Percentiles rank a stretch among this genome's conserved stretches.
phyloP scores from a whole-genome alignment of 2,113 vertebrate genomes.

The Festucalex cinctus region DNA sequence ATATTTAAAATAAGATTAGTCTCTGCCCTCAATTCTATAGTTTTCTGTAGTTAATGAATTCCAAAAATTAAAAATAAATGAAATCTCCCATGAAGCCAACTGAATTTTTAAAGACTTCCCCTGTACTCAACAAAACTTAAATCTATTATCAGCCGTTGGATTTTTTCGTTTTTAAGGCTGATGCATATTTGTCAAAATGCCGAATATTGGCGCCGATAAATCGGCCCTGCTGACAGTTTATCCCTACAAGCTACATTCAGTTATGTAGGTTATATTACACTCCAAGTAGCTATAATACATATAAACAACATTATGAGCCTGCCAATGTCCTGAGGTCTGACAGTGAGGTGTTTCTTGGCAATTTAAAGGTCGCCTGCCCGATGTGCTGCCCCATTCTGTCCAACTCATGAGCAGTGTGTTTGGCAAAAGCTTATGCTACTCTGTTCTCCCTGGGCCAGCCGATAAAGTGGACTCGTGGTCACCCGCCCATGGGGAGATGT shows the following conservation, averaged over 20 bases:
- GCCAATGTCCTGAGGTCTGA: conserved; percentile 43
- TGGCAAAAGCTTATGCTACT: conserved; percentile 20
- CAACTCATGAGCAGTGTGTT: conserved; percentile 28
- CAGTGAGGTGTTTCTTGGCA: conserved; percentile 40
- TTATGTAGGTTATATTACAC: background rate
- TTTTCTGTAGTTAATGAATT: too few relatives aligned
- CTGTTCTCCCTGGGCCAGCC: conserved; percentile 13
- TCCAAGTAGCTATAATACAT: background rate
- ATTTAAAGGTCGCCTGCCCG: conserved; percentile 27
- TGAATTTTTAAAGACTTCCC: too few relatives aligned
- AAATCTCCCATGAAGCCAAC: too few relatives aligned
- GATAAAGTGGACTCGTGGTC: conserved; percentile 32
- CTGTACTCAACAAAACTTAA: too few relatives aligned
- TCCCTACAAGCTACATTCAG: background rate
- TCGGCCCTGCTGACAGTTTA: too few relatives aligned
- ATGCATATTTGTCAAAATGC: too few relatives aligned
- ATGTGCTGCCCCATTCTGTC: conserved; percentile 19
- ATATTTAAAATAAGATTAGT: background rate
- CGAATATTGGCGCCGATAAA: too few relatives aligned
- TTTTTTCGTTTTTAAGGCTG: too few relatives aligned
- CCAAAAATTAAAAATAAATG: too few relatives aligned
- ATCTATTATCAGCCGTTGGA: too few relatives aligned
- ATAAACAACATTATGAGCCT: conserved; percentile 18
- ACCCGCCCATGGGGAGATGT: conserved; percentile 46
- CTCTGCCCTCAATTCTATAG: background rate